Conservation (phyloP, 2,113 vertebrate species). For the Gnathonemus echidnorhynchus region DNA sequence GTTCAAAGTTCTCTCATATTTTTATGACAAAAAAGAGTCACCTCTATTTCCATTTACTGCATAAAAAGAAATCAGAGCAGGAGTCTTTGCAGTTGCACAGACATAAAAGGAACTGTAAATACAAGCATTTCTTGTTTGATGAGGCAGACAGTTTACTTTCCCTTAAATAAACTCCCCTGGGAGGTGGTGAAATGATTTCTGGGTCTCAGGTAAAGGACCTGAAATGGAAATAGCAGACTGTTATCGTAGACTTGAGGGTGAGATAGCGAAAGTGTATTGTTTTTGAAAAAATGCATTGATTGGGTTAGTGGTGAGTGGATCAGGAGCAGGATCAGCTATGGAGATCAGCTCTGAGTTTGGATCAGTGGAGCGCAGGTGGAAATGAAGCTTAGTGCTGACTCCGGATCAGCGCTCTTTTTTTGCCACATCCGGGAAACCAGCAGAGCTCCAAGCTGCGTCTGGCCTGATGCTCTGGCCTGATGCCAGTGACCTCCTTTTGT, state of each 20-base stretch:
- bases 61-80: neutral
- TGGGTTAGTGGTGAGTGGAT: neutral
- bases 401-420: neutral
- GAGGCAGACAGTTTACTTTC: slow-evolving; percentile 4
- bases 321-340: neutral
- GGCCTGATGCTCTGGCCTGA: neutral
- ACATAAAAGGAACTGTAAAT: neutral
- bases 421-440: neutral
- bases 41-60: neutral
- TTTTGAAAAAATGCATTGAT: neutral
- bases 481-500: slow-evolving; percentile 5
- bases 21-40: neutral
- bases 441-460: neutral
- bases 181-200: neutral
- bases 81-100: neutral
- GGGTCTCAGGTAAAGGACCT: neutral
- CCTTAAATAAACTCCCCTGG: neutral
- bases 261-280: neutral
- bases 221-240: neutral
- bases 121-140: neutral
- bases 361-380: neutral
- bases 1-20: neutral
- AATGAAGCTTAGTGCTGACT: neutral
- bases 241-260: neutral
- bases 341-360: neutral